Evolutionary conservation across 2,888 invertebrate species (phyloP).

Genomic region (Micoletzkya japonica): DNA sequence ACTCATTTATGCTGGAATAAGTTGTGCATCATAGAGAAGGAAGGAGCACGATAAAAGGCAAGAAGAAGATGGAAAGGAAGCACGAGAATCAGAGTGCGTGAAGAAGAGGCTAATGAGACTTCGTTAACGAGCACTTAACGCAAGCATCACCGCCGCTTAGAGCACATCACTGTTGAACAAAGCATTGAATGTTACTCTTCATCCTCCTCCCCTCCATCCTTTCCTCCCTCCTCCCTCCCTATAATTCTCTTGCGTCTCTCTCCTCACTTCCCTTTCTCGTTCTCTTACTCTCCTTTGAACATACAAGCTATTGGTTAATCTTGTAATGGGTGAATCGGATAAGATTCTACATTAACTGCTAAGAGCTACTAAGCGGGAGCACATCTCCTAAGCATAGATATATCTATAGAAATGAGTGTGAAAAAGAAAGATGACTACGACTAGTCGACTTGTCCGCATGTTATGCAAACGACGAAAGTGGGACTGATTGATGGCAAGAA

Average conservation of each 20-base stretch:
- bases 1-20: constrained; percentile 8
- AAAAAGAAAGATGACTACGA: constrained; percentile 2
- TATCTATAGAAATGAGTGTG: background rate
- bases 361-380: too few species aligned
- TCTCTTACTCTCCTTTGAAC: too few species aligned
- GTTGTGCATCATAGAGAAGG: background rate
- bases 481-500: background rate
- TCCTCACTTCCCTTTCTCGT: too few species aligned
- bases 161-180: background rate
- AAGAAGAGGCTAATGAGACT: background rate
- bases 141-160: too few species aligned
- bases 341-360: too few species aligned
- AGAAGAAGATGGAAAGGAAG: background rate
- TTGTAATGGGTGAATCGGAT: too few species aligned
- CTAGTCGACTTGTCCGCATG: background rate
- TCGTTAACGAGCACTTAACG: background rate
- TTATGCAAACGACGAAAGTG: background rate
- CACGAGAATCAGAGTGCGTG: constrained; percentile 5
- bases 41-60: background rate
- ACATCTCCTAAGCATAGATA: too few species aligned
- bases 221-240: too few species aligned
- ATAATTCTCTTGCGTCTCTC: too few species aligned
- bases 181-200: too few species aligned
- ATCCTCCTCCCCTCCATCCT: too few species aligned
- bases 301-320: too few species aligned